Evolutionary conservation across 2,113 vertebrate genomes (phyloP), one percentile per base, ranked within the genome.

Genomic region (Cyphomyrus plagiostoma): DNA sequence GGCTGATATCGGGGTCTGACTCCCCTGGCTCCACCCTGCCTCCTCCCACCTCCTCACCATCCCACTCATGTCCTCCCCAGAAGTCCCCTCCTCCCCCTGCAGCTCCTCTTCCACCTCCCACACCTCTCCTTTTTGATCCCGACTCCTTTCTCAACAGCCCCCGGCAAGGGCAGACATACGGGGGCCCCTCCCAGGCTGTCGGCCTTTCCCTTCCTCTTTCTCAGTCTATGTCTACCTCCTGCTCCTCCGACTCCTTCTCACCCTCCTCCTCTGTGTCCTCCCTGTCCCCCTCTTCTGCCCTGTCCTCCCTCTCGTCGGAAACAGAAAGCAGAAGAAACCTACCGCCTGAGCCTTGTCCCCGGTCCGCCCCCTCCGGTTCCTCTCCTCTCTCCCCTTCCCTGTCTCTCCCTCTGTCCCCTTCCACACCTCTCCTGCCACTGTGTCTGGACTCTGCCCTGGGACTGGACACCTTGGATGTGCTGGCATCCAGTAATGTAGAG

Each of bases 71-170:
- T 50, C 45, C 56, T 11, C 84, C 56, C 17, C 83, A 91, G 91
- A 9, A 23, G 88, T 53, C 50, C 74, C 17, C 1, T 92, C 92
- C 49, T 91, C 91, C 89, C 94, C 39, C 93, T 89, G 1, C 89
- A 89, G 3, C 50, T 89, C 77, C 48, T 91, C 89, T 87, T 4
- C 88, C 17, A 17, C 90, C 10, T n/a, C 91, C 0, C 4, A 62
- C 90, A 6, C 86, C 94, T 0, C 91, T 94, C 0, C 89, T 95
- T 85, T 98, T 98, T 53, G 97, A 98, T 92, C 97, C 97, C 0
- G 97, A 98, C 92, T 96, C 97, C 80, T 98, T 98, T 90, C 96
- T 98, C 4, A 98, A 97, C 95, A 97, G 97, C 86, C 97, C 97
- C 56, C 97, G 95, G 92, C 97, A 95, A 91, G 97, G 97, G 0